These are phyloP conservation scores for Nematolebias whitei DNA, from an alignment of 2,113 vertebrate species.

Conservation along the genomic window DNA sequence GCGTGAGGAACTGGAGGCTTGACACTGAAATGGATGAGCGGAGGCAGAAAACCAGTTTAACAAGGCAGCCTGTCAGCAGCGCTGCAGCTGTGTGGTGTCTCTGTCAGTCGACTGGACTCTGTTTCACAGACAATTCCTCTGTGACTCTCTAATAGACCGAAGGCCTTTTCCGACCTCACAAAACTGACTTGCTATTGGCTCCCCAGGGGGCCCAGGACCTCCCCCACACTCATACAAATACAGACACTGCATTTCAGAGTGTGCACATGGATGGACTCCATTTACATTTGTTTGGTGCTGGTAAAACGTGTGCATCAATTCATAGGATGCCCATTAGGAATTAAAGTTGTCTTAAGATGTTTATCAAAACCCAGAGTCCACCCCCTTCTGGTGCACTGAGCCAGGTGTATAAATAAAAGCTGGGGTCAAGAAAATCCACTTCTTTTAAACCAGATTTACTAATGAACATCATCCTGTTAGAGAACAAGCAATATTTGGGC, in stretches of 20 bases:
- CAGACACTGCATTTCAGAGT: constrained; percentile 41
- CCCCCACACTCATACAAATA: constrained; percentile 53
- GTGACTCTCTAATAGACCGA: constrained; percentile 66
- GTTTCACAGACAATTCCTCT: constrained; percentile 74
- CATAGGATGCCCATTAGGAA: background rate
- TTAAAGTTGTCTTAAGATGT: background rate
- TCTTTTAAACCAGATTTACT: too few species aligned
- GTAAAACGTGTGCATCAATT: constrained; percentile 1
- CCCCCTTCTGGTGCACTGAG: too few species aligned
- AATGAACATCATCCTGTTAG: too few species aligned
- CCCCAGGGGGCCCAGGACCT: constrained; percentile 61
- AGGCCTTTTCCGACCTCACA: constrained; percentile 22
- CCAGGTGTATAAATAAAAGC: too few species aligned
- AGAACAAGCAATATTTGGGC: too few species aligned
- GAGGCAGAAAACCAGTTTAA: constrained; percentile 22
- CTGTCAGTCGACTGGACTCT: constrained; percentile 65
- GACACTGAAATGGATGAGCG: constrained; percentile 14
- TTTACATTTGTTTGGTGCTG: constrained; percentile 40
- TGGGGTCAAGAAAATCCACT: too few species aligned
- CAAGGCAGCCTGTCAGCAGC: constrained; percentile 41
- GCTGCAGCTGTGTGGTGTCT: constrained; percentile 73
- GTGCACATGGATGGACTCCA: constrained; percentile 6
- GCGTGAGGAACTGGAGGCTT: constrained; percentile 19
- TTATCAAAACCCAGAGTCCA: background rate
- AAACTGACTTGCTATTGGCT: constrained; percentile 62